Conservation (phyloP, 2,797 vertebrate species). For the Lemur catta region DNA sequence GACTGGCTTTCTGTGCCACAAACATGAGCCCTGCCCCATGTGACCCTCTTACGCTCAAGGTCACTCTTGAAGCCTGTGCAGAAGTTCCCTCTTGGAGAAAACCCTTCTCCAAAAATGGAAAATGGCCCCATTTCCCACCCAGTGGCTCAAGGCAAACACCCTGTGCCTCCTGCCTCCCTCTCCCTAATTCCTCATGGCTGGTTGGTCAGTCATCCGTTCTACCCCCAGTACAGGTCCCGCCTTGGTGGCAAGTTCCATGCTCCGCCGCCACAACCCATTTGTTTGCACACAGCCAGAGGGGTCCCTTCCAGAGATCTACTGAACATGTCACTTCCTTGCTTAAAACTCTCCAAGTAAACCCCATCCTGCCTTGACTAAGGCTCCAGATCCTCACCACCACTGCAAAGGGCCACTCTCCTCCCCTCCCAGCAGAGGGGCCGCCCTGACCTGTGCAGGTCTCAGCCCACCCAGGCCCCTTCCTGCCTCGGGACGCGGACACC, state of each 20-base stretch:
- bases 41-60: fast-evolving
- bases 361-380: neutral
- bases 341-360: neutral
- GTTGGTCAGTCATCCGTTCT: neutral
- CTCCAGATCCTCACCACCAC: neutral
- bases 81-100: neutral
- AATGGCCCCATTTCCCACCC: neutral
- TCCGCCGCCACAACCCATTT: fast-evolving
- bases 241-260: fast-evolving
- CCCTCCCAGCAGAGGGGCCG: neutral
- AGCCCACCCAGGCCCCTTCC: neutral
- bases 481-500: fast-evolving
- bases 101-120: neutral
- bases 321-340: neutral
- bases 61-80: neutral
- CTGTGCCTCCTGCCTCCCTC: neutral
- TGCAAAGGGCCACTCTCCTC: neutral
- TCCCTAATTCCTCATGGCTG: neutral
- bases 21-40: neutral
- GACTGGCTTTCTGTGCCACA: neutral
- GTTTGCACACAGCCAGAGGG: neutral
- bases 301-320: neutral
- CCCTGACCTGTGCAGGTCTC: too few relatives aligned
- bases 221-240: too few relatives aligned
- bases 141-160: neutral